phyloP scores from a whole-genome alignment of 2,888 invertebrate species.

The Anorthoa munda region DNA sequence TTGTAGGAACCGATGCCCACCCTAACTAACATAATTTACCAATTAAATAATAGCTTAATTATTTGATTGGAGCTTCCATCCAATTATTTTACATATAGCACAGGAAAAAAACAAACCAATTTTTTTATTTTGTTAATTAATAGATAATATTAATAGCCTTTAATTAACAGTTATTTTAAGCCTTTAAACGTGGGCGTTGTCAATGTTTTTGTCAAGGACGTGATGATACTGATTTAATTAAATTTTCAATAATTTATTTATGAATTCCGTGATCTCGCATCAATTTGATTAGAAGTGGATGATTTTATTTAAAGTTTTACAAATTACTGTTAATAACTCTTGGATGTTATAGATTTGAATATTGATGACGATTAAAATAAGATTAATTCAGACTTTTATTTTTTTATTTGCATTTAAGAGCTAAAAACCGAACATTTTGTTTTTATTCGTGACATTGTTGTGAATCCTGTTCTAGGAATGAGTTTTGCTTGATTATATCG shows the following conservation, averaged over 20 bases:
- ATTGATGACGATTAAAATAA: constrained; percentile 32
- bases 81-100: constrained; percentile 11
- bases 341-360: constrained; percentile 33
- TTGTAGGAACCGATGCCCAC: not conserved
- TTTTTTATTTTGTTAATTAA: constrained; percentile 15
- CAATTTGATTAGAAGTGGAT: constrained; percentile 39
- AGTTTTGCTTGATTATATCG: not conserved
- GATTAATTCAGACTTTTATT: constrained; percentile 38
- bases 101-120: not conserved
- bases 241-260: constrained; percentile 38
- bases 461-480: not conserved
- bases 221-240: constrained; percentile 26
- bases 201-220: constrained; percentile 57
- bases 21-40: not conserved
- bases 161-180: constrained; percentile 19
- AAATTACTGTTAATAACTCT: constrained; percentile 45
- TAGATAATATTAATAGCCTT: constrained; percentile 18
- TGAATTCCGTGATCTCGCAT: constrained; percentile 45
- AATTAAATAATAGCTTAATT: constrained; percentile 16
- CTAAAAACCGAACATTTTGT: not conserved
- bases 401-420: constrained; percentile 19
- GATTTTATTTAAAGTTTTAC: constrained; percentile 37
- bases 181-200: constrained; percentile 16
- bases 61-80: constrained; percentile 39
- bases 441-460: constrained; percentile 1